Evolutionary conservation across 2,797 vertebrate species (phyloP).

Genomic region (Peromyscus eremicus): DNA sequence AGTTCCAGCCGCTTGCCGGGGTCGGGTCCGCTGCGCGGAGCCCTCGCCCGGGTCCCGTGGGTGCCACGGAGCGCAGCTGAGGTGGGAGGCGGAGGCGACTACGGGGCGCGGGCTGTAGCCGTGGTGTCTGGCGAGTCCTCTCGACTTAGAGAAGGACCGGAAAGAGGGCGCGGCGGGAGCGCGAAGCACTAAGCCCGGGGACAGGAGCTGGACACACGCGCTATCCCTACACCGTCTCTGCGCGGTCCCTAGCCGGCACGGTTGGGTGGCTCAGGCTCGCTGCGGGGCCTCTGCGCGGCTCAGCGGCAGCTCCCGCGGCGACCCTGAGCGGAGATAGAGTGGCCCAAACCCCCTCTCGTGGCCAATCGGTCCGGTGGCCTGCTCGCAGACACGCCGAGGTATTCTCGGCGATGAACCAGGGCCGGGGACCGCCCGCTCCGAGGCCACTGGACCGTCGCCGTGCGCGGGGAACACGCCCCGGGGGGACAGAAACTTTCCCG

Average conservation of each 20-base stretch:
- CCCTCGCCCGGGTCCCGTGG: background rate
- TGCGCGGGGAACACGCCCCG: background rate
- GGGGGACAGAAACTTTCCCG: constrained; percentile 71
- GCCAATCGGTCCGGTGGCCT: constrained; percentile 70
- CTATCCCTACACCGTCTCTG: background rate
- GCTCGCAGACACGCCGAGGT: background rate
- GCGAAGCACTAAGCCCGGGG: background rate
- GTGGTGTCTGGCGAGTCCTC: background rate
- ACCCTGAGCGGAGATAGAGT: constrained; percentile 39
- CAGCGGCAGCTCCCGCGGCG: constrained; percentile 1
- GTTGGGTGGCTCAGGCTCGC: background rate
- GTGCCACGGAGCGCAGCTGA: background rate
- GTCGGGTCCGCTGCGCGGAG: background rate
- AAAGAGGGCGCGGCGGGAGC: constrained; percentile 7
- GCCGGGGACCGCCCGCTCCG: background rate
- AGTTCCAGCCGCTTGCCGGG: constrained; percentile 51
- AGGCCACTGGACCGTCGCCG: background rate
- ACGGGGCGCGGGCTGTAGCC: background rate
- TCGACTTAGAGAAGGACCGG: background rate
- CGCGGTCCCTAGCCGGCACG: background rate
- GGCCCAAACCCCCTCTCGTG: constrained; percentile 72
- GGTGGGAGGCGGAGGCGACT: background rate
- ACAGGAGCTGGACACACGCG: background rate
- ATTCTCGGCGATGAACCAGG: constrained; percentile 30
- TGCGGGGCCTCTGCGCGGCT: background rate